These are phyloP conservation scores for Coccyzus lansbergi DNA, from an alignment of 2,797 vertebrate genomes.

Conservation along the genomic window DNA sequence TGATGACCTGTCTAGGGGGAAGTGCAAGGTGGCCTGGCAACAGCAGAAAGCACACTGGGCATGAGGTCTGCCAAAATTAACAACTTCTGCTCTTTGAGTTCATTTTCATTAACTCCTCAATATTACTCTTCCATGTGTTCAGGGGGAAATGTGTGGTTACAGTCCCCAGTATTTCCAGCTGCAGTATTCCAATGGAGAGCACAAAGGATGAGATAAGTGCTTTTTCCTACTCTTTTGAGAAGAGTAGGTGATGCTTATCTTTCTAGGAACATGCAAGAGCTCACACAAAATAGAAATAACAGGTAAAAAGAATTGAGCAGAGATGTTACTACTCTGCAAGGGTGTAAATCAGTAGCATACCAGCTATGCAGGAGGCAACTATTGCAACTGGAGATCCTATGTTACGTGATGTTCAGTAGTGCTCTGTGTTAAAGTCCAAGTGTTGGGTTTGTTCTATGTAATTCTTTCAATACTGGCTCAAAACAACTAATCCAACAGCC, in stretches of 20 bases:
- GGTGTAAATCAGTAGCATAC: background rate
- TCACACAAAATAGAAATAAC: background rate
- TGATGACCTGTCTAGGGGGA: background rate
- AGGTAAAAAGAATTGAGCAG: background rate
- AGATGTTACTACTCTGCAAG: background rate
- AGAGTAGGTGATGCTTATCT: background rate
- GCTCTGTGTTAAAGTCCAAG: background rate
- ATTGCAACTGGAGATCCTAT: background rate
- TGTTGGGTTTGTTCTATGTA: background rate
- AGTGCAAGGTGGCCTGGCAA: background rate
- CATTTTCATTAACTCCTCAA: background rate
- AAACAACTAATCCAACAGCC: background rate
- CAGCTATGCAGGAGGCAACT: background rate
- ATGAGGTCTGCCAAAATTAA: background rate
- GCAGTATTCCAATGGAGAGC: background rate
- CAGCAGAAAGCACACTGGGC: background rate
- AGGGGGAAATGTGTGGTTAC: background rate
- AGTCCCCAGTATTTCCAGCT: background rate
- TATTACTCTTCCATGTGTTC: background rate
- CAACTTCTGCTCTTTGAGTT: background rate
- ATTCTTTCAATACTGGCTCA: background rate
- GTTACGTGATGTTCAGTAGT: background rate
- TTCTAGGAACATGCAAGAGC: background rate
- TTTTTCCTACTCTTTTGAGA: background rate
- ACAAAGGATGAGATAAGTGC: background rate